Conservation (phyloP, 2,888 invertebrate species). For the Hoplodrina ambigua region DNA sequence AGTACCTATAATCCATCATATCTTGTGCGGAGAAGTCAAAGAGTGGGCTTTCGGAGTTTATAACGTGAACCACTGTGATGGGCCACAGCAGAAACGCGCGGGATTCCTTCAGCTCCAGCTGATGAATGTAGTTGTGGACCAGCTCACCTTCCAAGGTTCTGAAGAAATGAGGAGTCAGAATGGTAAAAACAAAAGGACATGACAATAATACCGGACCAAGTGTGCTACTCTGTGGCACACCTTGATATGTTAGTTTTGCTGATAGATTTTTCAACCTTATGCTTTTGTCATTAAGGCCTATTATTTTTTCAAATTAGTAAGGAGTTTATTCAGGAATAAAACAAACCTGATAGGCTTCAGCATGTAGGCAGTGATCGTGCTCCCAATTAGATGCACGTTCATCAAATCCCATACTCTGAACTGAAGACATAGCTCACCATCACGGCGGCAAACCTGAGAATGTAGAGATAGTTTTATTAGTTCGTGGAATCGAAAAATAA, state of each 20-base stretch:
- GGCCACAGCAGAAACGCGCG: conserved; percentile 96
- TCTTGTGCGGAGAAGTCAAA: conserved; percentile 94
- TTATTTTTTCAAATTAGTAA: not conserved
- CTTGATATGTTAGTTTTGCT: not conserved
- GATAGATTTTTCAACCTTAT: not conserved
- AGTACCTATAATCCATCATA: conserved; percentile 91
- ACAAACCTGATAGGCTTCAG: conserved; percentile 88
- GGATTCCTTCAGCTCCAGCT: conserved; percentile 92
- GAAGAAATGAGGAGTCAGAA: not conserved
- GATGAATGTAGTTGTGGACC: conserved; percentile 93
- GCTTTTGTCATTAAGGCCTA: not conserved
- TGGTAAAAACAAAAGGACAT: not conserved
- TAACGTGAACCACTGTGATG: conserved; percentile 95
- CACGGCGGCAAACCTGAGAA: conserved; percentile 93
- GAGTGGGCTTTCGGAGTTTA: conserved; percentile 94
- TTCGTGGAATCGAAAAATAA: too few relatives aligned
- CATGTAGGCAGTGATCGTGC: conserved; percentile 93
- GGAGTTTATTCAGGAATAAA: not conserved
- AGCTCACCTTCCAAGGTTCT: conserved; percentile 93
- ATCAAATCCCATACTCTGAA: conserved; percentile 95
- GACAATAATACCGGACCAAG: not conserved
- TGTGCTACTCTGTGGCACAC: not conserved
- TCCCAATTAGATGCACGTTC: conserved; percentile 94
- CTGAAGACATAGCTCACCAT: conserved; percentile 94
- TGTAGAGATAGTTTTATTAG: not conserved